Percentiles rank a stretch among this genome's conserved stretches.
These are phyloP conservation scores for Ooceraea biroi DNA, from an alignment of 1,140 invertebrate genomes.

Conservation along the genomic window DNA sequence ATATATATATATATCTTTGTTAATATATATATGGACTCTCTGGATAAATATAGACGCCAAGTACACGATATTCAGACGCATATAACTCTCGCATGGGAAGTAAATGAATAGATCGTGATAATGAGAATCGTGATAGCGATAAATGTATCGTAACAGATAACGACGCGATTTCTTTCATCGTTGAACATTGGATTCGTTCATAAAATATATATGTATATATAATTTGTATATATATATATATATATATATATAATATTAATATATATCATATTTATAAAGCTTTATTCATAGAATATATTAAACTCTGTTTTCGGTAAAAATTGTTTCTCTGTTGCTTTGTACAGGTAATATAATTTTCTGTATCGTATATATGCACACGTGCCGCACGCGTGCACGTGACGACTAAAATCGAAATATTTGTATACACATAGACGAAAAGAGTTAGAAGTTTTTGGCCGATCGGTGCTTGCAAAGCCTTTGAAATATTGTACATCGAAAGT, in stretches of 20 bases:
- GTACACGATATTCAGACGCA: conserved; percentile 23
- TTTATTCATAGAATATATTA: conserved; percentile 76
- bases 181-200: conserved; percentile 27
- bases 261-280: conserved; percentile 67
- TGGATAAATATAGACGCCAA: conserved; percentile 46
- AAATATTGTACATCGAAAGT: conserved; percentile 7
- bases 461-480: not conserved
- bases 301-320: conserved; percentile 65
- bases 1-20: not conserved
- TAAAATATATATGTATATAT: conserved; percentile 64
- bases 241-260: conserved; percentile 43
- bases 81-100: not conserved
- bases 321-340: conserved; percentile 66
- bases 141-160: conserved; percentile 23
- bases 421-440: not conserved
- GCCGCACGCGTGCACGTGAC: not conserved
- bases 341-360: conserved; percentile 53
- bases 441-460: not conserved
- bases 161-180: not conserved
- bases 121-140: conserved; percentile 24
- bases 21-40: conserved; percentile 37
- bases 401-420: not conserved
- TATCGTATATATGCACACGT: not conserved
- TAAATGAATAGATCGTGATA: conserved; percentile 40
- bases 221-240: conserved; percentile 55